phyloP scores from a whole-genome alignment of 2,113 vertebrate species.

The Neodontobutis hainanensis region DNA sequence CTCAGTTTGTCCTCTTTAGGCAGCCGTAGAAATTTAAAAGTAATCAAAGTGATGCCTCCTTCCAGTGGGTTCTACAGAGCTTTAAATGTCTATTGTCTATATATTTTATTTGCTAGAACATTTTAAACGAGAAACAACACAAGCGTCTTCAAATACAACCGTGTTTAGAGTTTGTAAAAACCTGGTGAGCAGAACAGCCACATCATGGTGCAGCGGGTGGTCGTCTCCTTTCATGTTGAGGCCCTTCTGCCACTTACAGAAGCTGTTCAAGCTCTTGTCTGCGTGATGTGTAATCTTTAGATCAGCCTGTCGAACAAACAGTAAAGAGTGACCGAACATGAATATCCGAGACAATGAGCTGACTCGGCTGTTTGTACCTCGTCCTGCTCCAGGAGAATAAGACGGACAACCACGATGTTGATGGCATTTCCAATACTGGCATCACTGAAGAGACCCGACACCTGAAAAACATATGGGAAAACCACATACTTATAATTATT shows the following conservation, averaged over 20 bases:
- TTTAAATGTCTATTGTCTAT: too few species aligned
- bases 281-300: constrained; percentile 94
- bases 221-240: constrained; percentile 91
- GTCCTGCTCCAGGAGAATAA: constrained; percentile 89
- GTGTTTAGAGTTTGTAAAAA: constrained; percentile 40
- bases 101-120: too few species aligned
- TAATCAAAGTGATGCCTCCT: too few species aligned
- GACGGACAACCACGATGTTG: constrained; percentile 91
- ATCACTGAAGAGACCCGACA: constrained; percentile 90
- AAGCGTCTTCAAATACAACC: too few species aligned
- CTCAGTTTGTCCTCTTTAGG: too few species aligned
- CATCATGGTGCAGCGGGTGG: constrained; percentile 90
- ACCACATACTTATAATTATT: not conserved
- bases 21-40: too few species aligned
- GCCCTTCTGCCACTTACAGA: constrained; percentile 97
- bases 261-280: constrained; percentile 92
- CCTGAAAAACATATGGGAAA: constrained; percentile 74
- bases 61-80: too few species aligned
- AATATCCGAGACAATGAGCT: too few species aligned
- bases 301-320: constrained; percentile 80
- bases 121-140: too few species aligned
- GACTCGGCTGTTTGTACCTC: constrained; percentile 80
- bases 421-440: constrained; percentile 94
- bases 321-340: too few species aligned
- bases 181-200: constrained; percentile 94